Conservation (phyloP, 2,888 invertebrate species). For the Acanthosepion esculentum region DNA sequence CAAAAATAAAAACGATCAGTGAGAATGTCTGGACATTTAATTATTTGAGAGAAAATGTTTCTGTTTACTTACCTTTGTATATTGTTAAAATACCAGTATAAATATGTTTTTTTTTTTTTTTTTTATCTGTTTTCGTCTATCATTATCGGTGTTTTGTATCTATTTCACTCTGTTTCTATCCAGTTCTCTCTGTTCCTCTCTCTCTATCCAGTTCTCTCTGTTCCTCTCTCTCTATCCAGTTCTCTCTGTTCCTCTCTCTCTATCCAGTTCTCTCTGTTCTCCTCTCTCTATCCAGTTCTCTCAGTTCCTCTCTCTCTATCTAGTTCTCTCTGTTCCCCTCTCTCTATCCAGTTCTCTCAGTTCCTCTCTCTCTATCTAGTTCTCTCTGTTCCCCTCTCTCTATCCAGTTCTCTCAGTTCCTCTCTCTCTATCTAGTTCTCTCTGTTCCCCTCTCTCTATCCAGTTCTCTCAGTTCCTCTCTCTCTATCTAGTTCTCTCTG, state of each 20-base stretch:
- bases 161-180: neutral
- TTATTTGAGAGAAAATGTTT: neutral
- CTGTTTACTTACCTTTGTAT: constrained; percentile 33
- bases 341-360: neutral
- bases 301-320: neutral
- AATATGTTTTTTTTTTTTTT: neutral
- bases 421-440: too few species aligned
- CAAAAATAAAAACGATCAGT: neutral
- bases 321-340: neutral
- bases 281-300: too few species aligned
- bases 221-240: too few species aligned
- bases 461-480: neutral
- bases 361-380: neutral
- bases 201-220: too few species aligned
- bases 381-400: neutral
- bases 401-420: neutral
- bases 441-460: neutral
- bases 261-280: too few species aligned
- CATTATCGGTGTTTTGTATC: neutral
- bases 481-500: too few species aligned
- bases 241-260: too few species aligned
- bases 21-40: constrained; percentile 33
- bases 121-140: neutral
- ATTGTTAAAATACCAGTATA: neutral
- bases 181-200: neutral